These are phyloP conservation scores for Norana najaformis DNA, from an alignment of 2,888 invertebrate species.

Conservation along the genomic window DNA sequence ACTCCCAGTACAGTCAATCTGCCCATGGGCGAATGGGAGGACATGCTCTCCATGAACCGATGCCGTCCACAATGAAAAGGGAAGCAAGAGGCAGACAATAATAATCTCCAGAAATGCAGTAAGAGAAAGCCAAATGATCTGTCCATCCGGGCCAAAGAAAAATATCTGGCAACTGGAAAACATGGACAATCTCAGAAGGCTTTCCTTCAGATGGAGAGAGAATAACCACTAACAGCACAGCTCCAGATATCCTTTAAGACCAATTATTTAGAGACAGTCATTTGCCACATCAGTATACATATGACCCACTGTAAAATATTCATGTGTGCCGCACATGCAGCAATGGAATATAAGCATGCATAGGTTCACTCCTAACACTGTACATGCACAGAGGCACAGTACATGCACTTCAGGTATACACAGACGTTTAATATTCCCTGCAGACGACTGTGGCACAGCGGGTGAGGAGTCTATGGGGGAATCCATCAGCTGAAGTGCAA, in stretches of 20 bases:
- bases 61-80: background rate
- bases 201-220: background rate
- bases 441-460: background rate
- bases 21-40: background rate
- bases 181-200: background rate
- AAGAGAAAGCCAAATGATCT: background rate
- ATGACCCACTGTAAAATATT: background rate
- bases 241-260: background rate
- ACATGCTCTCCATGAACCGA: background rate
- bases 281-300: background rate
- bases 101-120: constrained; percentile 6
- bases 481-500: too few relatives aligned
- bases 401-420: background rate
- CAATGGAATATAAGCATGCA: background rate
- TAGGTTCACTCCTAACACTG: too few relatives aligned
- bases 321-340: background rate
- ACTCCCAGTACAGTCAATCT: background rate
- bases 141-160: background rate
- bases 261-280: background rate
- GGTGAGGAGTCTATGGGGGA: too few relatives aligned
- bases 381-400: background rate
- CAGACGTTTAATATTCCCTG: background rate
- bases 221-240: background rate
- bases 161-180: background rate
- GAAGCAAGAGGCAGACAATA: background rate